Base-by-base conservation (phyloP, 2,888 invertebrate genomes). In the Zygaena filipendulae region DNA sequence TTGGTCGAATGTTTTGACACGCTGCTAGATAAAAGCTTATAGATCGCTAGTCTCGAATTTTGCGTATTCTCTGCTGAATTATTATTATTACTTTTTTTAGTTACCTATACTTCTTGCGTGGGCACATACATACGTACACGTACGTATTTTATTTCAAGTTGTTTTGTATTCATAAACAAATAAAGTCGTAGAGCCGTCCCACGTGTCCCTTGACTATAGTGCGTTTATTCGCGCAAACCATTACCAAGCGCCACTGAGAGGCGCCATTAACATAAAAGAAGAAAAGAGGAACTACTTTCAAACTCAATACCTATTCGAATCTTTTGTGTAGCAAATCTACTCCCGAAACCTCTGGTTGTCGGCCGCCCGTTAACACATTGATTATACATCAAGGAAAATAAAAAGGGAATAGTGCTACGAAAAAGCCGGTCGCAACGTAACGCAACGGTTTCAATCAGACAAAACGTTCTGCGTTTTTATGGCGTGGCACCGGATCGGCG, bases 401-500 rank as follows among this genome's bases (percentile, higher is more conserved):
- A 71, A 70, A 72, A 67, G 61, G 67, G 66, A 75, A 69, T 71
- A 71, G 64, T 56, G 59, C 59, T 49, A 53, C 56, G 62, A 61
- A 71, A 72, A 71, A 67, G 56, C 58, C 57, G 58, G 54, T 55
- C 40, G 54, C 53, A 61, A 57, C 62, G 62, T 59, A 61, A 57
- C 62, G 62, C 59, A 67, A 66, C 72, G 67, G 74, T 79, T 79
- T 77, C 77, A 79, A 77, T 79, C 77, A 74, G 72, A 69, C 74
- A 67, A 75, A 79, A 71, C 77, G 75, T 64, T 79, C 75, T 71
- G 75, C 75, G 77, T 77, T 79, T 77, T 79, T 79, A 79, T 71
- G 68, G 69, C 7, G n/a, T 59, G 67, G 62, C 62, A 54, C 52
- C 60, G 60, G 63, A 64, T 66, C 69, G 62, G 61, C 70, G 74